phyloP scores from a whole-genome alignment of 2,113 vertebrate genomes.

The Macroglossus sobrinus region DNA sequence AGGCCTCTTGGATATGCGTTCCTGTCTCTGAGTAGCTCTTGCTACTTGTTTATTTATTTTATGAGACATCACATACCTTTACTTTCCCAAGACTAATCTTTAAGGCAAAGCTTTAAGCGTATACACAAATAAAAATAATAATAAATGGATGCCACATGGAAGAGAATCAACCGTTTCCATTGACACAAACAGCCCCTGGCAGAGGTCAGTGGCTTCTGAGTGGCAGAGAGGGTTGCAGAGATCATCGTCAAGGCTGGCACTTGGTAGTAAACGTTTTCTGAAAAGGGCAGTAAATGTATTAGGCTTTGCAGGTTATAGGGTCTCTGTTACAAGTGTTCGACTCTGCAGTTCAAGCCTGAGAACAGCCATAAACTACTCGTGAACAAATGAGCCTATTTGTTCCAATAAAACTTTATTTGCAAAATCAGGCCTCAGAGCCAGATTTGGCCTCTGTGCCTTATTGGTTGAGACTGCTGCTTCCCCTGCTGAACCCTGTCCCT shows the following conservation, averaged over 20 bases:
- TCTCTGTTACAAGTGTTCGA: not conserved
- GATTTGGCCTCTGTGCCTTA: not conserved
- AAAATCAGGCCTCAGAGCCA: not conserved
- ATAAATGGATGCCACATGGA: not conserved
- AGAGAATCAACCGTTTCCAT: not conserved
- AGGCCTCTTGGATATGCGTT: not conserved
- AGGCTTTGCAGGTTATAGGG: not conserved
- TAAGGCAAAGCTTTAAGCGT: not conserved
- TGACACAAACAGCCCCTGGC: not conserved
- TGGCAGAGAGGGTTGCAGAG: not conserved
- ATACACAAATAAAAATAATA: not conserved
- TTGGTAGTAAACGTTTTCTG: not conserved
- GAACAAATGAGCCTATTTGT: not conserved
- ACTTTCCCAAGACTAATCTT: not conserved
- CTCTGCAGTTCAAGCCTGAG: not conserved
- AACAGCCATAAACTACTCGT: not conserved
- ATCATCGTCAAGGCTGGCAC: not conserved
- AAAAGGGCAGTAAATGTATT: not conserved
- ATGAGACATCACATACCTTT: not conserved
- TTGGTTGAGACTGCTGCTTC: not conserved
- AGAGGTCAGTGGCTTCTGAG: not conserved
- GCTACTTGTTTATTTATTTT: not conserved
- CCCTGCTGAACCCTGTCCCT: not conserved
- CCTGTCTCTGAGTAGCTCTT: not conserved
- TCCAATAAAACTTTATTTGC: conserved; percentile 41